A percentile compares a stretch with the other conserved stretches of the same genome.
Conservation (phyloP, 2,113 vertebrate genomes). For the Peucedramus taeniatus region DNA sequence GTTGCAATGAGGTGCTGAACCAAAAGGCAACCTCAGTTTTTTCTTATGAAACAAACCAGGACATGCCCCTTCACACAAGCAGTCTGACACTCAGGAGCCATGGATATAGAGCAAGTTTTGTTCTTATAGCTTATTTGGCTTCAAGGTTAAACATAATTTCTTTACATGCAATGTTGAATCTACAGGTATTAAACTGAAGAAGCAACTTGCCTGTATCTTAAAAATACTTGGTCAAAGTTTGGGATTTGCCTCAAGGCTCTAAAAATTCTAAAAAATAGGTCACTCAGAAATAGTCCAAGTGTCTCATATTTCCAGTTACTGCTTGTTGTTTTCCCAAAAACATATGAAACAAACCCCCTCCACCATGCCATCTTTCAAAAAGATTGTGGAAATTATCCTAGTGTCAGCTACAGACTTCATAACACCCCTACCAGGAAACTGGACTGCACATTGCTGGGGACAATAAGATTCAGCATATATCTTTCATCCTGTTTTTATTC, state of each 20-base stretch:
- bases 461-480: neutral
- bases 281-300: neutral
- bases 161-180: neutral
- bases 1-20: neutral
- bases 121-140: neutral
- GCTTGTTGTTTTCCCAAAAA: neutral
- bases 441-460: neutral
- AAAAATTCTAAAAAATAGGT: neutral
- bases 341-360: neutral
- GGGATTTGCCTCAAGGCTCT: neutral
- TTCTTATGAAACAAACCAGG: neutral
- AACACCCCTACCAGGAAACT: neutral
- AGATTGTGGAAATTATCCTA: neutral
- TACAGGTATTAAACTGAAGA: neutral
- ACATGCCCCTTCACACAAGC: neutral
- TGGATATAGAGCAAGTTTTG: neutral
- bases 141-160: neutral
- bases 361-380: neutral
- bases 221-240: neutral
- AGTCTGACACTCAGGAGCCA: neutral
- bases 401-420: neutral
- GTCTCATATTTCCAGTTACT: neutral
- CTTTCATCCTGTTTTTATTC: neutral
- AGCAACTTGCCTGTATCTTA: neutral
- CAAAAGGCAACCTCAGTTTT: neutral